Conservation (phyloP, 2,113 vertebrate species). For the Oreochromis spilurus region DNA sequence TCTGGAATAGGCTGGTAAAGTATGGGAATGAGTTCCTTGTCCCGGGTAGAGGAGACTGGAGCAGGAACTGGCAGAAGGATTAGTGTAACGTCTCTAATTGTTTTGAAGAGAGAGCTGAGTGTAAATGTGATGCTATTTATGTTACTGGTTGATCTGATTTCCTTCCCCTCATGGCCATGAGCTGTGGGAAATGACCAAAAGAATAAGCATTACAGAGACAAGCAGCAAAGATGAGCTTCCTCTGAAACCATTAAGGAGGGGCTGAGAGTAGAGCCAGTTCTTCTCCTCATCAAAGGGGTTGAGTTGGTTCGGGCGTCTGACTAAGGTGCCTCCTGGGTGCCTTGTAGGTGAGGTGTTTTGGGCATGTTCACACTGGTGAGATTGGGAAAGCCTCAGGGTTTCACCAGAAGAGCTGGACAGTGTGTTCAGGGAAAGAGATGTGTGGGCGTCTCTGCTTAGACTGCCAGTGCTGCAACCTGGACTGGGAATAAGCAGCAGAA, state of each 20-base stretch:
- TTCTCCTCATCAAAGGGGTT: not conserved
- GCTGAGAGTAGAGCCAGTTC: not conserved
- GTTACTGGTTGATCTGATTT: not conserved
- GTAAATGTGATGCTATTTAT: not conserved
- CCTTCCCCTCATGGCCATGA: not conserved
- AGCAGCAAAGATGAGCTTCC: not conserved
- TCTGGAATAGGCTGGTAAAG: not conserved
- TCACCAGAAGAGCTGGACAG: not conserved
- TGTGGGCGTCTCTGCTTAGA: not conserved
- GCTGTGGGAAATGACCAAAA: not conserved
- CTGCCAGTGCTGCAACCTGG: accelerated
- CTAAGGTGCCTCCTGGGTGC: not conserved
- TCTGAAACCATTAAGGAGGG: not conserved
- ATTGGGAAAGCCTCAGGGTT: not conserved
- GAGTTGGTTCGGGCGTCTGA: not conserved
- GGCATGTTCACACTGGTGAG: not conserved
- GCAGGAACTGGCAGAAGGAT: not conserved
- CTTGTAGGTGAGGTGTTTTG: not conserved
- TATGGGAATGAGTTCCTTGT: not conserved
- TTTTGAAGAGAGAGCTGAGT: not conserved
- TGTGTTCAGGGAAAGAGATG: not conserved
- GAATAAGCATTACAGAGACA: accelerated
- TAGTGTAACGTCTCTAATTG: not conserved
- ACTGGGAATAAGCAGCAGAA: not conserved
- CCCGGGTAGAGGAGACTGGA: not conserved